Evolutionary conservation across 2,113 vertebrate species (phyloP).

Genomic region (Carlito syrichta): DNA sequence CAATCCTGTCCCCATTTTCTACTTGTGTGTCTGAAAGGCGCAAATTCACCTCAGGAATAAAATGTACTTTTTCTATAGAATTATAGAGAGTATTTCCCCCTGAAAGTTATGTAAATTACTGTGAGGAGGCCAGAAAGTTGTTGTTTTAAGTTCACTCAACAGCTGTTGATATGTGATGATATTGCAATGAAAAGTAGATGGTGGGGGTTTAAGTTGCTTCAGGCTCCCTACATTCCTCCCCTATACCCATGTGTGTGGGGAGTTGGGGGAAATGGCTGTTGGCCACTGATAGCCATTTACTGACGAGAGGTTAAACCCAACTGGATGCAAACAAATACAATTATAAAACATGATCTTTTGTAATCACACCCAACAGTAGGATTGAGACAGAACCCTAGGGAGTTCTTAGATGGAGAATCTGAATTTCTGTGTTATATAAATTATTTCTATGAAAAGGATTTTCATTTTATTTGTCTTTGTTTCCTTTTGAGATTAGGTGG

Average conservation of each 20-base stretch:
- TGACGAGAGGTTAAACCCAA: background rate
- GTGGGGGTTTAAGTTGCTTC: background rate
- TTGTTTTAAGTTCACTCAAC: background rate
- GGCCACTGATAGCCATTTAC: background rate
- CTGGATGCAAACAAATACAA: background rate
- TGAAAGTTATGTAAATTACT: background rate
- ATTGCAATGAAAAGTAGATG: background rate
- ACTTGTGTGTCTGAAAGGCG: background rate
- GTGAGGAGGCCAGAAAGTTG: background rate
- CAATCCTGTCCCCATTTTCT: background rate
- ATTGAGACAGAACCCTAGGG: background rate
- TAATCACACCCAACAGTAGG: background rate
- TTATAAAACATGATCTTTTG: background rate
- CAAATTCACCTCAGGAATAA: background rate
- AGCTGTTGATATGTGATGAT: background rate
- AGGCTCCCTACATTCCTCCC: background rate
- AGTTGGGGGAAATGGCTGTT: background rate
- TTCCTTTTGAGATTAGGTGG: conserved; percentile 25
- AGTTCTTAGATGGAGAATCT: background rate
- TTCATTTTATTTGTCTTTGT: conserved; percentile 15
- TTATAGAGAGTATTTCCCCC: background rate
- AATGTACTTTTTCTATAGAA: background rate
- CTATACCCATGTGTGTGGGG: background rate
- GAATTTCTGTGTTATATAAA: background rate
- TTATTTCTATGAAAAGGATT: background rate